Evolutionary conservation across 2,113 vertebrate genomes (phyloP).

Genomic region (Gobio gobio): DNA sequence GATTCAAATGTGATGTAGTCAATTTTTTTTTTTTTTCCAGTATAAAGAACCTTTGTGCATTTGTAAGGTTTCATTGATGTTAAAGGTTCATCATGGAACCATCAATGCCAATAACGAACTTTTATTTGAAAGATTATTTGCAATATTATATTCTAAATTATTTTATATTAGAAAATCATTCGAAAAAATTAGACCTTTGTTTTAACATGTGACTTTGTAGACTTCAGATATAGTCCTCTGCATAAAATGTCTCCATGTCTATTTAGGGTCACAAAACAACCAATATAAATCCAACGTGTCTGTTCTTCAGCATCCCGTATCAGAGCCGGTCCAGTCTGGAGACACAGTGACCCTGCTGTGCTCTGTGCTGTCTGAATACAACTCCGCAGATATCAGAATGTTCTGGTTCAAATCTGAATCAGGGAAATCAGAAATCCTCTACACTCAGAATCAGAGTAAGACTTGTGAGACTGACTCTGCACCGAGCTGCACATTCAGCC

Average conservation of each 20-base stretch:
- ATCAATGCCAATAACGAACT: too few relatives aligned
- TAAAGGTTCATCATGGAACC: too few relatives aligned
- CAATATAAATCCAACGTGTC: conserved; percentile 11
- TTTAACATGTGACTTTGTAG: not conserved
- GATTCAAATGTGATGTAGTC: not conserved
- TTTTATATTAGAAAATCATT: not conserved
- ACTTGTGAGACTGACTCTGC: not conserved
- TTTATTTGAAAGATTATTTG: not conserved
- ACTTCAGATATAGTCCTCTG: not conserved
- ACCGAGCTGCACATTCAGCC: conserved; percentile 55
- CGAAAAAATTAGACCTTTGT: not conserved
- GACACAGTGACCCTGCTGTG: conserved; percentile 55
- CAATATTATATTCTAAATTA: not conserved
- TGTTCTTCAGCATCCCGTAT: not conserved
- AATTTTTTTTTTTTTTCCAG: too few relatives aligned
- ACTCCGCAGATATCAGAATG: conserved; percentile 26
- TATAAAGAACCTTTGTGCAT: too few relatives aligned
- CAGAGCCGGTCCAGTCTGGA: conserved; percentile 23
- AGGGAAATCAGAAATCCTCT: conserved; percentile 50
- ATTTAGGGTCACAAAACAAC: conserved; percentile 25
- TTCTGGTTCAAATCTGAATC: conserved; percentile 49
- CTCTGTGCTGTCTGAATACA: conserved; percentile 50
- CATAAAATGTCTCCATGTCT: conserved; percentile 2
- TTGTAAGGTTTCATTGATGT: too few relatives aligned
- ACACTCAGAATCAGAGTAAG: conserved; percentile 36